Evolutionary conservation across 2,797 vertebrate species (phyloP).

Genomic region (Scarus forsteni): DNA sequence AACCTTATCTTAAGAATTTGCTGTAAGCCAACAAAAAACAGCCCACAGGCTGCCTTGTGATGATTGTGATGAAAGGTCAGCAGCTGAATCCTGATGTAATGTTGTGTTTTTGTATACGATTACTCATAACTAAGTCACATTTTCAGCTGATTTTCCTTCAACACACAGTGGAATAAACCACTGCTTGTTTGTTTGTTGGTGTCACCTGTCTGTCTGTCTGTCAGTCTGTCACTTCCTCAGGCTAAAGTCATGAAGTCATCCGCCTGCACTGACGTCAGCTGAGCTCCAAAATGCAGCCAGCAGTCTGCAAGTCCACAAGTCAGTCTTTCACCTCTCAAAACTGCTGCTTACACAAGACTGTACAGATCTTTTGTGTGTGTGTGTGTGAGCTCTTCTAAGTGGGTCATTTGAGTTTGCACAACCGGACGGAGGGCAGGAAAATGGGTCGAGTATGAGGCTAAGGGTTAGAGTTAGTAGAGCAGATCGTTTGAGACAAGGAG

Average conservation of each 20-base stretch:
- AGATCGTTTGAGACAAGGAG: conserved; percentile 63
- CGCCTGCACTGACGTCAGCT: conserved; percentile 62
- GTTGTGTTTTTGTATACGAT: neutral
- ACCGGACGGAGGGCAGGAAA: conserved; percentile 47
- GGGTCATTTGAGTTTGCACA: conserved; percentile 71
- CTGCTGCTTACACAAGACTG: conserved; percentile 56
- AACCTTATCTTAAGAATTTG: too few species aligned
- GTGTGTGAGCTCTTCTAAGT: conserved; percentile 43
- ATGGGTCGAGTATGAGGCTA: conserved; percentile 42
- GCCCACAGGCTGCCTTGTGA: too few species aligned
- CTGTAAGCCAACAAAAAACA: too few species aligned
- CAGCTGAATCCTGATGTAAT: conserved; percentile 21
- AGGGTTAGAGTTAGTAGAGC: conserved; percentile 39
- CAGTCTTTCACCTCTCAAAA: conserved; percentile 55
- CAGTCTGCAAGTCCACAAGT: conserved; percentile 56
- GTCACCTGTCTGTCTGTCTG: conserved; percentile 38
- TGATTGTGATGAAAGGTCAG: neutral
- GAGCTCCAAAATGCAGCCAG: conserved; percentile 46
- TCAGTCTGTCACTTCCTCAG: conserved; percentile 36
- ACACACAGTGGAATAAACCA: neutral
- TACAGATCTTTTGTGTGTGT: conserved; percentile 14
- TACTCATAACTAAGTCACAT: conserved; percentile 1
- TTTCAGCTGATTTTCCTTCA: neutral
- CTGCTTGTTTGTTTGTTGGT: conserved; percentile 39
- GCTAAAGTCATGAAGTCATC: conserved; percentile 62